Conservation (phyloP, 2,888 invertebrate species). For the Cabera pusaria region DNA sequence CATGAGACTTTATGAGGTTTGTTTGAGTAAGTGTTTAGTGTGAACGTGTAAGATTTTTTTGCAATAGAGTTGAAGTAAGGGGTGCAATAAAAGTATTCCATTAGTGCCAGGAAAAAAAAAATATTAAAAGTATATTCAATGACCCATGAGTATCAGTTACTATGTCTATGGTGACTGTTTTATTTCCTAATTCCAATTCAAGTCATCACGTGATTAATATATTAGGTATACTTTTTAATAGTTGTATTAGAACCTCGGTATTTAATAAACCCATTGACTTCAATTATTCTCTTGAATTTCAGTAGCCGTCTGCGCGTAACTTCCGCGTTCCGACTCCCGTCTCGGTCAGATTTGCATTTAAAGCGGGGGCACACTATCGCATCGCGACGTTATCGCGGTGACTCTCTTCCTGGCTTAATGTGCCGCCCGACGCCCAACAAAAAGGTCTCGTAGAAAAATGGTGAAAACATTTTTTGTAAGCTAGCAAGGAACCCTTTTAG, state of each 20-base stretch:
- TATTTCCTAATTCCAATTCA: too few species aligned
- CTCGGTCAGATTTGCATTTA: slow-evolving; percentile 58
- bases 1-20: slow-evolving; percentile 7
- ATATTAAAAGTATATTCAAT: too few species aligned
- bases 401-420: slow-evolving; percentile 38
- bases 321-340: slow-evolving; percentile 40
- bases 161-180: too few species aligned
- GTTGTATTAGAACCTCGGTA: too few species aligned
- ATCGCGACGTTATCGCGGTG: slow-evolving; percentile 50
- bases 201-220: too few species aligned
- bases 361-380: slow-evolving; percentile 46
- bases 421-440: slow-evolving; percentile 38
- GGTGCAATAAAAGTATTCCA: too few species aligned
- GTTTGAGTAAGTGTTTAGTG: slow-evolving; percentile 7
- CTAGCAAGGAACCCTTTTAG: slow-evolving; percentile 51
- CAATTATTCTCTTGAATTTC: too few species aligned
- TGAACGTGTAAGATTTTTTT: background rate
- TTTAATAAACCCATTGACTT: too few species aligned
- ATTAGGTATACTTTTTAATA: too few species aligned
- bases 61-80: too few species aligned
- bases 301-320: slow-evolving; percentile 28
- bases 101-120: too few species aligned
- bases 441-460: slow-evolving; percentile 50
- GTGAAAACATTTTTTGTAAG: slow-evolving; percentile 47
- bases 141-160: too few species aligned